Evolutionary conservation across 2,888 invertebrate species (phyloP), one percentile per base, ranked within the genome.

Genomic region (Bimastos eiseni): DNA sequence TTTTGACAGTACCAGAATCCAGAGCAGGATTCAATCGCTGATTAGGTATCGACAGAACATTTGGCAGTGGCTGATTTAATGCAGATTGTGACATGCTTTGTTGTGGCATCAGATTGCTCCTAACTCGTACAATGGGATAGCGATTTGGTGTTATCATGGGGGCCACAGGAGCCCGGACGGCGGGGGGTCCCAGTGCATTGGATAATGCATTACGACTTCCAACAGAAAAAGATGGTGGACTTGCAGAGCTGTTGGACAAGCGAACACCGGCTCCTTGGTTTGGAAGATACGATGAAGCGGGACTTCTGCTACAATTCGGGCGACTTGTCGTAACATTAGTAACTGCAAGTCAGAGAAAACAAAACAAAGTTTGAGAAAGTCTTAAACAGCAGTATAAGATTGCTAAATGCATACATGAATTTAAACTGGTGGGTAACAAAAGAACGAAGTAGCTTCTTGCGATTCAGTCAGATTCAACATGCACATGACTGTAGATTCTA

Each of bases 1-100:
- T 41, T 37, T 90, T 90, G 33, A 91, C 91, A 15, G 55, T 34
- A 33, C 70, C 44, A 24, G 90, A 11, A 33, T 90, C 90, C 30
- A 55, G 70, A n/a, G 44, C 34, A 1, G 33, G 24, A n/a, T 55
- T 33, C 55, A n/a, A 33, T 36, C 34, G 34, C 36, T 86, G 86
- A 86, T 37, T 36, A 86, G 86, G 37, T 36, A 36, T 3, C 36
- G 86, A 21, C 86, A 86, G 37, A 34, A 86, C 19, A 17, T 37
- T 86, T 24, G 1, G 36, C 34, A 33, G 15, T 11, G 86, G 86
- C 36, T 24, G 86, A 86, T 86, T 86, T 36, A 86, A 37, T 41
- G 89, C 41, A 34, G 89, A 89, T 30, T 49, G 41, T 11, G 89
- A 89, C 49, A 89, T 89, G 44, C 89, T 89, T 33, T 89, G 44